Evolutionary conservation across 37 sponge, comb jelly and placozoan species (phyloP).

Genomic region (Chondrosia reniformis): DNA sequence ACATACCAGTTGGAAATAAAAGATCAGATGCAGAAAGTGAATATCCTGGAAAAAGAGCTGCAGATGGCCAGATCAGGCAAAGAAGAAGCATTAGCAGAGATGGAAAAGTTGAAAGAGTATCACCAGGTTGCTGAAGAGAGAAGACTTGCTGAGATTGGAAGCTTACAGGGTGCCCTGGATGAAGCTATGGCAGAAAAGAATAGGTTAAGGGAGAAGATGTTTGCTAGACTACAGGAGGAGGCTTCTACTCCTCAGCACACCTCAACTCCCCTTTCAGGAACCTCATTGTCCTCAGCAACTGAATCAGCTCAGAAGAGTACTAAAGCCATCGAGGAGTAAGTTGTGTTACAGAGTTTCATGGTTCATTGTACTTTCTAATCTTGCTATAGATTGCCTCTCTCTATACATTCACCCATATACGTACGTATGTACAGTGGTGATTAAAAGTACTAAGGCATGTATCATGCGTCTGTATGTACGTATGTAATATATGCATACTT

Average conservation of each 20-base stretch:
- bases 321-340: slow-evolving; percentile 1
- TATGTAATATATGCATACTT: too few species aligned
- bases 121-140: slow-evolving; percentile 20
- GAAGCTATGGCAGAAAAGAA: slow-evolving; percentile 17
- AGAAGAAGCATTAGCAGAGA: slow-evolving; percentile 1
- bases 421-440: too few species aligned
- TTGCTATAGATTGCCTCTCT: too few species aligned
- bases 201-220: slow-evolving; percentile 15
- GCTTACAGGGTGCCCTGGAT: slow-evolving; percentile 7
- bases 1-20: slow-evolving; percentile 28
- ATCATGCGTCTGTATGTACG: too few species aligned
- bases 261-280: neutral
- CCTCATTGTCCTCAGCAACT: neutral
- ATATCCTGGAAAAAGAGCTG: slow-evolving; percentile 47
- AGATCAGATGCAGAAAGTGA: slow-evolving; percentile 42
- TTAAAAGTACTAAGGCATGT: too few species aligned
- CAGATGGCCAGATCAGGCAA: neutral
- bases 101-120: slow-evolving; percentile 37
- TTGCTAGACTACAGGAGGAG: neutral
- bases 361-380: too few species aligned
- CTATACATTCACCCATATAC: neutral
- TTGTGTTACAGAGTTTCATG: neutral
- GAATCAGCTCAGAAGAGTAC: neutral
- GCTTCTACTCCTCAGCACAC: neutral
- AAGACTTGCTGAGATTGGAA: slow-evolving; percentile 9